These are phyloP conservation scores for Opisthograptis luteolata DNA, from an alignment of 2,888 invertebrate genomes.

Conservation along the genomic window DNA sequence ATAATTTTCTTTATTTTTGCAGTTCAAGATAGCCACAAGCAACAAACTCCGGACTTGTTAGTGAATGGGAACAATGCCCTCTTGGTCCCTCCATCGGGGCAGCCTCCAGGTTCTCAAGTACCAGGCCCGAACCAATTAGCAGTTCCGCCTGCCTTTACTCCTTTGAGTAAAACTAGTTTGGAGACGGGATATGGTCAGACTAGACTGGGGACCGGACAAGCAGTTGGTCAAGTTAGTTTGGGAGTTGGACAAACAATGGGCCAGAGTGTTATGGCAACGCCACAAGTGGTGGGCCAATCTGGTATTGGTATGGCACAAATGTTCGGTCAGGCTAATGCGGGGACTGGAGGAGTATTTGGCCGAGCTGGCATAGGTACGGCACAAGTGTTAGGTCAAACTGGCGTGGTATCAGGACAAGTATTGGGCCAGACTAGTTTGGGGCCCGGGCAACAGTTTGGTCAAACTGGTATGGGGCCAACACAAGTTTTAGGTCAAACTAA, in stretches of 20 bases:
- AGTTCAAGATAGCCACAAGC: constrained; percentile 48
- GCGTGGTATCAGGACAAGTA: neutral
- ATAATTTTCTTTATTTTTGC: constrained; percentile 14
- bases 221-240: neutral
- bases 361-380: constrained; percentile 2
- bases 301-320: neutral
- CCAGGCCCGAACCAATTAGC: constrained; percentile 46
- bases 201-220: neutral
- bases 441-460: neutral
- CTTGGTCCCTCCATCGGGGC: constrained; percentile 28
- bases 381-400: neutral
- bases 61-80: constrained; percentile 59
- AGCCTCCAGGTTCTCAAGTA: constrained; percentile 18
- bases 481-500: constrained; percentile 9
- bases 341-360: neutral
- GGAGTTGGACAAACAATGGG: neutral
- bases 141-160: constrained; percentile 35
- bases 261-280: neutral
- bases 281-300: neutral
- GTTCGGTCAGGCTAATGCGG: neutral
- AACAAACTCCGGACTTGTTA: constrained; percentile 68
- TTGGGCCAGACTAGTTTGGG: neutral
- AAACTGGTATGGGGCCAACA: neutral
- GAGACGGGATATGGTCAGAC: constrained; percentile 16
- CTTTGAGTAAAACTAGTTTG: constrained; percentile 28